Conservation (phyloP, 2,797 vertebrate genomes). For the Coilia nasus region DNA sequence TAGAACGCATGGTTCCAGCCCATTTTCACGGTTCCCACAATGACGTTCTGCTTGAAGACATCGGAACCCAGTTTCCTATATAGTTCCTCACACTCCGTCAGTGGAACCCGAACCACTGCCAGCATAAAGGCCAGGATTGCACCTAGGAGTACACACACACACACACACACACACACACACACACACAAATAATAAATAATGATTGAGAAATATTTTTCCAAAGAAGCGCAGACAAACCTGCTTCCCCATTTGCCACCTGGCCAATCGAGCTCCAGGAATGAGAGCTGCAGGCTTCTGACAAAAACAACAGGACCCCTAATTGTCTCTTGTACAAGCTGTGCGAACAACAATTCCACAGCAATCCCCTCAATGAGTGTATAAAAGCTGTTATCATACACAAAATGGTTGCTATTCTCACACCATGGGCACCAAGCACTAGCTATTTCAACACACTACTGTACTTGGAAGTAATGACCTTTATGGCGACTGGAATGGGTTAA, state of each 20-base stretch:
- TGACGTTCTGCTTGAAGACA: constrained; percentile 95
- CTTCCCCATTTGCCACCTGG: constrained; percentile 5
- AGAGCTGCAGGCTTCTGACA: constrained; percentile 34
- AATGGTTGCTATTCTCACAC: neutral
- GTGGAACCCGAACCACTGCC: constrained; percentile 88
- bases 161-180: constrained; percentile 35
- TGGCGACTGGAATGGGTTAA: neutral
- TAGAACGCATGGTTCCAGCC: constrained; percentile 98
- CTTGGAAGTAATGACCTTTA: neutral
- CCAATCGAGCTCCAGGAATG: neutral
- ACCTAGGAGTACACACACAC: constrained; percentile 70
- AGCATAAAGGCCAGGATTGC: constrained; percentile 96
- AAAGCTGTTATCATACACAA: neutral
- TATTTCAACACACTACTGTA: neutral
- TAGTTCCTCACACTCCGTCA: constrained; percentile 91
- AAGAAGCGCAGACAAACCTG: neutral
- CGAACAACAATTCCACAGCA: neutral
- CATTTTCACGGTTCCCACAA: constrained; percentile 97
- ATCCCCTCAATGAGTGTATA: neutral
- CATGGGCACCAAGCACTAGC: neutral
- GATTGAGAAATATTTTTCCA: neutral
- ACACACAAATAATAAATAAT: neutral
- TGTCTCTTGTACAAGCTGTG: neutral
- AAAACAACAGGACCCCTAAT: constrained; percentile 29
- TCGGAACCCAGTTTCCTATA: constrained; percentile 92